Conservation (phyloP, 2,888 invertebrate species). For the Euplexia lucipara region DNA sequence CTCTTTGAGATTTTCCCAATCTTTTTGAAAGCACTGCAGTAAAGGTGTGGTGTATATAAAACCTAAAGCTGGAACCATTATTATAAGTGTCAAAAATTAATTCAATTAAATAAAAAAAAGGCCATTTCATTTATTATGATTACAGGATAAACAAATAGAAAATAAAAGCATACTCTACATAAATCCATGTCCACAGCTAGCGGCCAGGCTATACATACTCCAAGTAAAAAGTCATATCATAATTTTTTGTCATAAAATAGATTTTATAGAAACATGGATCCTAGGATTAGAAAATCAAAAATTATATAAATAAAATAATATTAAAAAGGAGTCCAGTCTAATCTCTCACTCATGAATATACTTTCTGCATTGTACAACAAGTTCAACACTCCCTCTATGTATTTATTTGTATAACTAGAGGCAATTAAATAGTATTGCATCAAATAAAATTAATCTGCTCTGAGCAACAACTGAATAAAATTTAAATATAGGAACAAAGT, state of each 20-base stretch:
- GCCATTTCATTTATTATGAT: constrained; percentile 75
- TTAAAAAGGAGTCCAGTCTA: constrained; percentile 67
- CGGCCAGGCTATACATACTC: constrained; percentile 47
- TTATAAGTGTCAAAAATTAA: not conserved
- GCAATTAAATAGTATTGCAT: constrained; percentile 58
- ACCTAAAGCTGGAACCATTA: not conserved
- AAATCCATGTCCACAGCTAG: constrained; percentile 55
- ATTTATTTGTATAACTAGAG: constrained; percentile 46
- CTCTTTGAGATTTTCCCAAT: no score
- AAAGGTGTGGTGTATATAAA: not conserved
- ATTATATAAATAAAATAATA: constrained; percentile 57
- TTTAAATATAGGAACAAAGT: constrained; percentile 81
- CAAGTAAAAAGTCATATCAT: constrained; percentile 52
- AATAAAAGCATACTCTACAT: constrained; percentile 72
- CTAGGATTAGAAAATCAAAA: constrained; percentile 46
- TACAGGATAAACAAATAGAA: constrained; percentile 75
- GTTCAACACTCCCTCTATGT: constrained; percentile 48
- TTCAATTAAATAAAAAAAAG: constrained; percentile 49
- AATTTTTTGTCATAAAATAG: constrained; percentile 59
- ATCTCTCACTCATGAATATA: constrained; percentile 63
- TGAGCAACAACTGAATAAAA: constrained; percentile 82
- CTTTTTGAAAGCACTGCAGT: not conserved
- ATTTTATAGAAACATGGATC: constrained; percentile 43
- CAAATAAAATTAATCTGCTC: constrained; percentile 71
- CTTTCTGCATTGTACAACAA: constrained; percentile 28